Percentiles rank a stretch among this genome's conserved stretches.
Conservation (phyloP, 2,888 invertebrate genomes). For the Amphimallon solstitiale region DNA sequence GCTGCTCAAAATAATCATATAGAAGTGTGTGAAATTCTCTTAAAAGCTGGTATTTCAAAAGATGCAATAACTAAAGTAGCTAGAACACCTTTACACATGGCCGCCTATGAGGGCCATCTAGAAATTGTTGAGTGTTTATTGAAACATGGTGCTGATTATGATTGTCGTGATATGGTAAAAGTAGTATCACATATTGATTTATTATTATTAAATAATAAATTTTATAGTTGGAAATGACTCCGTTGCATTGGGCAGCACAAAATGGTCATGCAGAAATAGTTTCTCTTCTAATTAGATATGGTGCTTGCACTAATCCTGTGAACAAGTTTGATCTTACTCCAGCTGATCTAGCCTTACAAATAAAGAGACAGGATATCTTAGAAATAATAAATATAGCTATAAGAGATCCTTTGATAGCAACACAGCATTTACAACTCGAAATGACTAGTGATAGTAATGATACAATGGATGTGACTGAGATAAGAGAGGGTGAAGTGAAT, state of each 20-base stretch:
- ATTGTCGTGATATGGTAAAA: conserved; percentile 80
- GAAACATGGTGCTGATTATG: conserved; percentile 75
- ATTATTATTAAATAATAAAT: conserved; percentile 28
- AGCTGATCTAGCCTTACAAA: conserved; percentile 73
- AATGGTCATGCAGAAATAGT: conserved; percentile 78
- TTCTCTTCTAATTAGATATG: conserved; percentile 74
- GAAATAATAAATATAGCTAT: conserved; percentile 65
- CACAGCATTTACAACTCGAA: conserved; percentile 44
- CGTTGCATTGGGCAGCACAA: conserved; percentile 94
- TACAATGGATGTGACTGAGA: conserved; percentile 35
- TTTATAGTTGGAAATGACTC: conserved; percentile 84
- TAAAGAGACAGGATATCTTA: conserved; percentile 71
- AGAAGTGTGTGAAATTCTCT: conserved; percentile 81
- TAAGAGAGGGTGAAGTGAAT: conserved; percentile 36
- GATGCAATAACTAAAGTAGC: conserved; percentile 94
- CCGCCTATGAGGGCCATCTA: conserved; percentile 84
- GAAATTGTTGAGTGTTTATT: conserved; percentile 77
- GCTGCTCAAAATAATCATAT: conserved; percentile 84
- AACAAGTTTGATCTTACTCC: conserved; percentile 83
- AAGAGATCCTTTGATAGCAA: conserved; percentile 51
- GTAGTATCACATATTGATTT: neutral
- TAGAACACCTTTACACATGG: conserved; percentile 90
- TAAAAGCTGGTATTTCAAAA: conserved; percentile 86
- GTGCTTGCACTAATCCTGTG: conserved; percentile 74
- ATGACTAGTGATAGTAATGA: conserved; percentile 44